Evolutionary conservation across 1,140 invertebrate species (phyloP).

Genomic region (Dreissena polymorpha): DNA sequence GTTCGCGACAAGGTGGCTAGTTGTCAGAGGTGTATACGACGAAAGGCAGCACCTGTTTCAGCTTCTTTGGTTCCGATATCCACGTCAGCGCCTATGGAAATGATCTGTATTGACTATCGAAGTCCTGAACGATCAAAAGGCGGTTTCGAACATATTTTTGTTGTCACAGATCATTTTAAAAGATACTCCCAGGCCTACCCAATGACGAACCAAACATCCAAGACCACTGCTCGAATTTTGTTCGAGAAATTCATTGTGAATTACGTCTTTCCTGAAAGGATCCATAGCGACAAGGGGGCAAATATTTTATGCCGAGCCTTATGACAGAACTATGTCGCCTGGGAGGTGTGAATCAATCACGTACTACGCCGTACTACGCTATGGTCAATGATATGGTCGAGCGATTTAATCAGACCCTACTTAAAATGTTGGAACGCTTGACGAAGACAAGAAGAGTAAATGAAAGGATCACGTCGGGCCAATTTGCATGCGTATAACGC

Average conservation of each 20-base stretch:
- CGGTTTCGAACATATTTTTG: constrained; percentile 61
- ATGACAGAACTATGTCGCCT: constrained; percentile 2
- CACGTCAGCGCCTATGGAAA: constrained; percentile 25
- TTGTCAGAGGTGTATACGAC: background rate
- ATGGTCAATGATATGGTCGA: constrained; percentile 2
- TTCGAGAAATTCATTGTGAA: constrained; percentile 23
- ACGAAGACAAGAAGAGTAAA: background rate
- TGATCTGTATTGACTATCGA: constrained; percentile 51
- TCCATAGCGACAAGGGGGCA: constrained; percentile 9
- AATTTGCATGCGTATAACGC: constrained; percentile 24
- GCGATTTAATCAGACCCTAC: background rate
- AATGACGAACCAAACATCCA: constrained; percentile 29
- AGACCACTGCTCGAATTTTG: constrained; percentile 10
- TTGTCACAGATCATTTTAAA: constrained; percentile 57
- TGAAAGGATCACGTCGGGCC: constrained; percentile 1
- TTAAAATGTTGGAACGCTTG: background rate
- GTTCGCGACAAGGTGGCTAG: background rate
- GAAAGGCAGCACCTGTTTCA: constrained; percentile 2
- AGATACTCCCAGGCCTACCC: constrained; percentile 54
- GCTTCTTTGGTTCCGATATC: constrained; percentile 1
- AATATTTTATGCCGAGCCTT: constrained; percentile 2
- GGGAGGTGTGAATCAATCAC: background rate
- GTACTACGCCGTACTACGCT: background rate
- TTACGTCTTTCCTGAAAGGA: background rate
- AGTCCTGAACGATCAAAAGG: constrained; percentile 24